Conservation (phyloP, 2,888 invertebrate species). For the Philaethria dido region DNA sequence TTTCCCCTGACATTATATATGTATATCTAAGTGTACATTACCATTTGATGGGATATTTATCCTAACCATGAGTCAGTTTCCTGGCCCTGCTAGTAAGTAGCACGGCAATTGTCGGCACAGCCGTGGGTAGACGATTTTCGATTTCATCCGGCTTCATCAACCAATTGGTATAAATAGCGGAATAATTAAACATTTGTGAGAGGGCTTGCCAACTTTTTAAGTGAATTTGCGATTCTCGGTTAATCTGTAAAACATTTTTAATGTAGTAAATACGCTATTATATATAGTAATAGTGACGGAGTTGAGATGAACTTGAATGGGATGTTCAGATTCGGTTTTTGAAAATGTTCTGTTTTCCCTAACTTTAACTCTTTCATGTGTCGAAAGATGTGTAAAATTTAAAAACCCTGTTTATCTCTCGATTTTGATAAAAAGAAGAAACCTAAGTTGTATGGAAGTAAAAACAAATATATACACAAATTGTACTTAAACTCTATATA, state of each 20-base stretch:
- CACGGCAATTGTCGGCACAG: conserved; percentile 32
- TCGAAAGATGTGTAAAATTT: too few relatives aligned
- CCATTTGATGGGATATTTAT: conserved; percentile 1
- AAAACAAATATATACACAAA: background rate
- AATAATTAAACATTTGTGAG: conserved; percentile 16
- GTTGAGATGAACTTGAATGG: too few relatives aligned
- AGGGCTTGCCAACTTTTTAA: conserved; percentile 4
- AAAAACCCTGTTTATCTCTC: too few relatives aligned
- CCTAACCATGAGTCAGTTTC: conserved; percentile 28
- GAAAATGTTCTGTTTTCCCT: too few relatives aligned
- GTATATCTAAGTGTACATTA: background rate
- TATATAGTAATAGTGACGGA: too few relatives aligned
- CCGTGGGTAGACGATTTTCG: conserved; percentile 37
- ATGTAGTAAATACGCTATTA: background rate
- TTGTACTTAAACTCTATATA: background rate
- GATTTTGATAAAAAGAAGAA: background rate
- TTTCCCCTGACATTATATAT: background rate
- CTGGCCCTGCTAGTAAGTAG: conserved; percentile 25
- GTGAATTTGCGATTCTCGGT: conserved; percentile 11
- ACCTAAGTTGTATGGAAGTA: background rate
- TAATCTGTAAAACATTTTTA: background rate
- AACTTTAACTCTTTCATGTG: too few relatives aligned
- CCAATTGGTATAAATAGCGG: conserved; percentile 25
- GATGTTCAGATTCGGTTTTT: too few relatives aligned
- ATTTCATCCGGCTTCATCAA: conserved; percentile 22